Conservation (phyloP, 2,113 vertebrate genomes). For the Crotalus horridus region DNA sequence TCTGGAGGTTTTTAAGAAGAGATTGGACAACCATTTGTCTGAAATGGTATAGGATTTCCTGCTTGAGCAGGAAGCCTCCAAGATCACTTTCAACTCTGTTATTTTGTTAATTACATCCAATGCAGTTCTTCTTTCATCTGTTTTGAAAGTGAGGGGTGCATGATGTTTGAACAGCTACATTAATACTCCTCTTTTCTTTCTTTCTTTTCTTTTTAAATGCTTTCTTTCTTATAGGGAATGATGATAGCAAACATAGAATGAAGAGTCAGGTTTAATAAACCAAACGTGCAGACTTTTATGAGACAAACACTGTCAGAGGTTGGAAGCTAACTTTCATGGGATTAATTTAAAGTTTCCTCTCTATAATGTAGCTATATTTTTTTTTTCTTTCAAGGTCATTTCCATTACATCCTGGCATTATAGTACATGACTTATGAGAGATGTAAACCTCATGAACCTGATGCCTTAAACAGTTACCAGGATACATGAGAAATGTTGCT, state of each 20-base stretch:
- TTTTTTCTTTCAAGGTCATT: background rate
- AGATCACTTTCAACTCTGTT: background rate
- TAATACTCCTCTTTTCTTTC: constrained; percentile 11
- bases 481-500: background rate
- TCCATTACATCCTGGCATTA: no score
- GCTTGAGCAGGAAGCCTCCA: background rate
- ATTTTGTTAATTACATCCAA: constrained; percentile 49
- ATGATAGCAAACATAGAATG: background rate
- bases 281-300: background rate
- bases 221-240: constrained; percentile 19
- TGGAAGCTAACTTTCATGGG: background rate
- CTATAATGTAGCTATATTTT: background rate
- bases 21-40: background rate
- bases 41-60: background rate
- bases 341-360: background rate
- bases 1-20: background rate
- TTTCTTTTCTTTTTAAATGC: constrained; percentile 4
- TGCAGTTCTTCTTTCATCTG: constrained; percentile 54
- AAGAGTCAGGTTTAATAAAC: background rate
- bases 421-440: background rate
- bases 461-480: background rate
- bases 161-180: constrained; percentile 42
- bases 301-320: background rate
- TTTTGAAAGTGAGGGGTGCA: constrained; percentile 37
- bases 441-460: background rate